Evolutionary conservation across 1,140 invertebrate species (phyloP).

Genomic region (Plutomurus gul): DNA sequence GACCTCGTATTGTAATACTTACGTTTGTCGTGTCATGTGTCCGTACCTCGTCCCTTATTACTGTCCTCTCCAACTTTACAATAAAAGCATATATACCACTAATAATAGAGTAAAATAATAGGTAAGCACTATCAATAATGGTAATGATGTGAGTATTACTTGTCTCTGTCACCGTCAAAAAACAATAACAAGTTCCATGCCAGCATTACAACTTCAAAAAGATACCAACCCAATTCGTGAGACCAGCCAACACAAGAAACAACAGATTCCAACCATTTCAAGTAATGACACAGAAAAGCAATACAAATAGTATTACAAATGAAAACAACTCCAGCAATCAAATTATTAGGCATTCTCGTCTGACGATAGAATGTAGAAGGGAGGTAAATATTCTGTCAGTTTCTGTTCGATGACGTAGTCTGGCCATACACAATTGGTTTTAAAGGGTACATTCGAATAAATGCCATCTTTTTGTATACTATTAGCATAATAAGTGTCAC

Average conservation of each 20-base stretch:
- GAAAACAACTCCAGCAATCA: too few relatives aligned
- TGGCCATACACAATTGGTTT: too few relatives aligned
- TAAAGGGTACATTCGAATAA: too few relatives aligned
- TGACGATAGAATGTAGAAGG: too few relatives aligned
- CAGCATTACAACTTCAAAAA: not conserved
- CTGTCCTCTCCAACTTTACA: constrained; percentile 5
- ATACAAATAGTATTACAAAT: too few relatives aligned
- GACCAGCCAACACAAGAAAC: too few relatives aligned
- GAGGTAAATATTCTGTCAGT: too few relatives aligned
- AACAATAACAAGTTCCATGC: not conserved
- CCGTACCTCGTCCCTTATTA: constrained; percentile 6
- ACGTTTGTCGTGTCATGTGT: constrained; percentile 5
- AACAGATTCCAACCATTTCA: not conserved
- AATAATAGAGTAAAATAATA: not conserved
- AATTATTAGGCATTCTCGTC: too few relatives aligned
- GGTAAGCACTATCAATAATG: not conserved
- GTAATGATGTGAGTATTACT: not conserved
- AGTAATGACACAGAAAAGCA: too few relatives aligned
- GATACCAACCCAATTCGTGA: not conserved
- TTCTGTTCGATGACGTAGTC: too few relatives aligned
- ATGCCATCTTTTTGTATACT: too few relatives aligned
- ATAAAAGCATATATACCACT: not conserved
- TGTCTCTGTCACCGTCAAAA: not conserved
- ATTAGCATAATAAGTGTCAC: too few relatives aligned
- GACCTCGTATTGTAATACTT: constrained; percentile 30